Base-by-base conservation (phyloP, 2,888 invertebrate species). In the Stegana nigrithorax region DNA sequence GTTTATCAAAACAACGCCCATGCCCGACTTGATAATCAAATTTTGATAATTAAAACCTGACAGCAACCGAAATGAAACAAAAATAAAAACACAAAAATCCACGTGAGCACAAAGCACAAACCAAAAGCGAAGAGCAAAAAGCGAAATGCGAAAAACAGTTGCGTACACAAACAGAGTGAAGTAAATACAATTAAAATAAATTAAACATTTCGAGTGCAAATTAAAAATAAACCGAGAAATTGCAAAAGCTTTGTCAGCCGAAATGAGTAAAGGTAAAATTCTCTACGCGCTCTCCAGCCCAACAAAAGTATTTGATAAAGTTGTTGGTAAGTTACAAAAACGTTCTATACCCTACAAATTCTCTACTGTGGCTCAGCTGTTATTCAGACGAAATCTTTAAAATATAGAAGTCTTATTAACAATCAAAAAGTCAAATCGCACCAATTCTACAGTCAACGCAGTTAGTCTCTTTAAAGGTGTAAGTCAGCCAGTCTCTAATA, bases 271-370 rank as follows among this genome's bases (percentile, higher is more conserved):
- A 67, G 60, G 65, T 55, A 67, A 69, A 62, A 62, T 67, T 59
- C 57, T 67, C 21, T 53, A 63, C 55, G 51, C 50, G 10, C 59
- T 65, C 14, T 62, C 68, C 36, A 62, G 60, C 60, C 66, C 69
- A 25, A 62, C 66, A 53, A 59, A 45, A 45, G 62, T 62, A 59
- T 56, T 69, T 63, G 68, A 71, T 60, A 69, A 69, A 59, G 56
- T 67, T 63, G 59, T 69, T 5, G 64, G 68, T 65, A 61, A 51
- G 59, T 60, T 36, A n/a, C n/a, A n/a, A n/a, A n/a, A n/a, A n/a
- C n/a, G n/a, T n/a, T n/a, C n/a, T n/a, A n/a, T n/a, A n/a, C n/a
- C n/a, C n/a, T n/a, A n/a, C n/a, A n/a, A n/a, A n/a, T n/a, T n/a
- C n/a, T n/a, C n/a, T n/a, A n/a, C n/a, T n/a, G n/a, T n/a, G n/a